These are phyloP conservation scores for Lerema accius DNA, from an alignment of 1,140 invertebrate species.

Conservation along the genomic window DNA sequence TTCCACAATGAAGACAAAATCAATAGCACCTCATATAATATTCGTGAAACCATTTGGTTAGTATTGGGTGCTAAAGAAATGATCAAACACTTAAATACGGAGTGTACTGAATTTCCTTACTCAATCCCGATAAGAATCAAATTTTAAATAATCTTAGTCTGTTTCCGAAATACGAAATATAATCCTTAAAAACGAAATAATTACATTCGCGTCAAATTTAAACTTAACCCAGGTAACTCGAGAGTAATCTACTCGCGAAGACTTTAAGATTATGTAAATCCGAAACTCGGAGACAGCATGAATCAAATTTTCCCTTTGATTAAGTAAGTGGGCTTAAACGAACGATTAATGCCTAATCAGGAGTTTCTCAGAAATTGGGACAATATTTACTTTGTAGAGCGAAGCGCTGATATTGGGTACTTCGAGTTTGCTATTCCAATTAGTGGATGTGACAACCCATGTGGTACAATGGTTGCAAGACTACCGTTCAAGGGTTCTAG, in stretches of 20 bases:
- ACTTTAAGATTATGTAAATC: slow-evolving; percentile 26
- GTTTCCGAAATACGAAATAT: neutral
- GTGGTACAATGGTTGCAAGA: no score
- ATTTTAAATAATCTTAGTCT: no score
- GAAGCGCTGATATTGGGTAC: slow-evolving; percentile 3
- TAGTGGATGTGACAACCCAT: no score
- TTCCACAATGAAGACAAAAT: no score
- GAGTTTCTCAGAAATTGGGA: slow-evolving; percentile 15
- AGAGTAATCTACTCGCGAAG: slow-evolving; percentile 1
- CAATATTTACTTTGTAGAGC: slow-evolving; percentile 26
- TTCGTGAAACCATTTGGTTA: no score
- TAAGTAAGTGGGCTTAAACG: slow-evolving; percentile 30
- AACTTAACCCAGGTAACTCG: slow-evolving; percentile 10
- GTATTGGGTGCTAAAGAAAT: no score
- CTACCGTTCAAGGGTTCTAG: no score
- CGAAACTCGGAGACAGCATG: slow-evolving; percentile 19
- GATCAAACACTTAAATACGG: no score
- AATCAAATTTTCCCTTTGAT: slow-evolving; percentile 32
- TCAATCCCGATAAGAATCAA: no score
- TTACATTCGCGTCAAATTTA: neutral
- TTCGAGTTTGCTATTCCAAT: slow-evolving; percentile 20
- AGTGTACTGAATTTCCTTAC: no score
- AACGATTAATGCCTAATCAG: slow-evolving; percentile 26
- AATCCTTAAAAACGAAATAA: neutral
- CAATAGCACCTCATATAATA: no score